Evolutionary conservation across 2,797 vertebrate genomes (phyloP), one percentile per base, ranked within the genome.

Genomic region (Microctenopoma steveboyesi): DNA sequence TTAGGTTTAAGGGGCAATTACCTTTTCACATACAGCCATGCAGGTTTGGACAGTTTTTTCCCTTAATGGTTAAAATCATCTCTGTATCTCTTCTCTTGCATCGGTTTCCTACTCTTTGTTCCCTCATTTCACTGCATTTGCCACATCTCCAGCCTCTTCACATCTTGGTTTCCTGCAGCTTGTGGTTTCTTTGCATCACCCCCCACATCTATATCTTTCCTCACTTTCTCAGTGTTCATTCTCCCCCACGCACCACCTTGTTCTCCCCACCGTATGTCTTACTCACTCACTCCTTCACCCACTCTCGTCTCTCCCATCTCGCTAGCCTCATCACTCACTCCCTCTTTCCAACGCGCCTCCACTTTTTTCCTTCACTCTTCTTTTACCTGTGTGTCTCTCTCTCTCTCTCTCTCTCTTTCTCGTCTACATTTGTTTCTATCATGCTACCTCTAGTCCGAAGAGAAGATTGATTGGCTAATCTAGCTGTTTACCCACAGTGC

Each of bases 391-490:
- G 22, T 22, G 30, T 50, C 22, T 27, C 18, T 14, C 28, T 35
- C 57, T 51, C 18, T n/a, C n/a, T 22, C 37, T 50, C 22, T 27
- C 18, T 14, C 28, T 35, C 57, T 51, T 48, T 22, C 35, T 56
- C 64, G 47, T 22, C 22, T 22, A 22, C 22, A 18, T 18, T 18
- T 22, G 22, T 22, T 22, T 22, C 22, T 22, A 22, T 22, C 22
- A 73, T 61, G 68, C 74, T 74, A 72, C 81, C 72, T 63, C 70
- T 72, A 59, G 79, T 85, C 72, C 83, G 4, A 0, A 42, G 86
- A 85, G 84, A 93, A 90, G 89, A 93, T 93, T 93, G 91, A 93
- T 92, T 89, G 86, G 85, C 86, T 92, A 90, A 93, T 93, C 92
- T 92, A 77, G 76, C 83, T 77, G 84, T 92, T 92, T 93, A 87